A percentile compares a stretch with the other conserved stretches of the same genome.
phyloP scores from a whole-genome alignment of 2,797 vertebrate species.

The Myripristis jacobus region DNA sequence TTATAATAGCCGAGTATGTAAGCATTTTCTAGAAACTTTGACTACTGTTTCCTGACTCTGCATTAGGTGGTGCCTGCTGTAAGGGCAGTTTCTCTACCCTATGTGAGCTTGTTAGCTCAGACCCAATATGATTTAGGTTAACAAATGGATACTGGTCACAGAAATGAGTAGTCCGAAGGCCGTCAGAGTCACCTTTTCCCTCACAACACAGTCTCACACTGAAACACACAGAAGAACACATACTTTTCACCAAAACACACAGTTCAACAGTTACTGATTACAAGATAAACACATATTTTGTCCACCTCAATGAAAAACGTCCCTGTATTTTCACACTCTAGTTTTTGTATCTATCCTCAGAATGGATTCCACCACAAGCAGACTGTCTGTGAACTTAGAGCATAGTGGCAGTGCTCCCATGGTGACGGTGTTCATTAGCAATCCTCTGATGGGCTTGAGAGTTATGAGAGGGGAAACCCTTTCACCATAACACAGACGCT shows the following conservation, averaged over 20 bases:
- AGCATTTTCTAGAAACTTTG: constrained; percentile 91
- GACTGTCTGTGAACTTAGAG: constrained; percentile 76
- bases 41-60: constrained; percentile 88
- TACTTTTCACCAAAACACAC: constrained; percentile 68
- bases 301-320: constrained; percentile 51
- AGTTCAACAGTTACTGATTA: constrained; percentile 51
- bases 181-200: constrained; percentile 63
- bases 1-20: constrained; percentile 91
- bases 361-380: constrained; percentile 70
- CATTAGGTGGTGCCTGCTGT: constrained; percentile 83
- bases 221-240: constrained; percentile 65
- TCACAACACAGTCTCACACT: constrained; percentile 65
- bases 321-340: constrained; percentile 61
- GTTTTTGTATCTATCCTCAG: constrained; percentile 61
- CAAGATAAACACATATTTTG: constrained; percentile 67
- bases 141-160: constrained; percentile 73
- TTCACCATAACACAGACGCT: constrained; percentile 67
- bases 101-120: constrained; percentile 75
- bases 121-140: constrained; percentile 75
- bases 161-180: constrained; percentile 73
- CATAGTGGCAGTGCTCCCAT: constrained; percentile 74
- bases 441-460: constrained; percentile 66
- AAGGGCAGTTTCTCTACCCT: constrained; percentile 80
- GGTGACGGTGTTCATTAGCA: constrained; percentile 75
- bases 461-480: constrained; percentile 60